Evolutionary conservation across 2,888 invertebrate genomes (phyloP).

Genomic region (Metallyticus violacea): DNA sequence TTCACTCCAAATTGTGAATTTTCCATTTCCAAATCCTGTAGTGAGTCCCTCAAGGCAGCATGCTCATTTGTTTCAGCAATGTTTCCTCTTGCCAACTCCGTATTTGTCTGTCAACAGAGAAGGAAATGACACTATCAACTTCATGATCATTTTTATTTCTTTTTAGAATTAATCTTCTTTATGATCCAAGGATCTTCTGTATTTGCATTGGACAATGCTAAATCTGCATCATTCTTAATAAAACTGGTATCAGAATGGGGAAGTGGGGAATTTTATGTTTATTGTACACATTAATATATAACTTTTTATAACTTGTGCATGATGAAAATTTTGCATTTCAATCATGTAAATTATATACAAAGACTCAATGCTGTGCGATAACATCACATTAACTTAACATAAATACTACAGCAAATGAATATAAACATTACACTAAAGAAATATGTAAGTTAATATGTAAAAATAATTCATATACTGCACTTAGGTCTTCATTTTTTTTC

Average conservation of each 20-base stretch:
- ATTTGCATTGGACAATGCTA: not conserved
- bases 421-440: too few species aligned
- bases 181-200: not conserved
- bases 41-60: conserved; percentile 23
- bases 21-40: not conserved
- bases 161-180: not conserved
- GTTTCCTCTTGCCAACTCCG: conserved; percentile 52
- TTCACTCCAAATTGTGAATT: not conserved
- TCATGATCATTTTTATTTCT: conserved; percentile 19
- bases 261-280: not conserved
- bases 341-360: not conserved
- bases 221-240: not conserved
- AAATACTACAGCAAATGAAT: too few species aligned
- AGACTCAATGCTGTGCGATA: not conserved
- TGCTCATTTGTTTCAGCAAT: conserved; percentile 44
- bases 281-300: not conserved
- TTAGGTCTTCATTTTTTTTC: too few species aligned
- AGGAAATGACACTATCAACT: conserved; percentile 56
- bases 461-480: too few species aligned
- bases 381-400: too few species aligned
- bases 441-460: too few species aligned
- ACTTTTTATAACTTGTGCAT: not conserved
- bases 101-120: conserved; percentile 65
- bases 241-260: too few species aligned
- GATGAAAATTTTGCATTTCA: not conserved